Base-by-base conservation (phyloP, 2,113 vertebrate genomes). In the Clarias magur region DNA sequence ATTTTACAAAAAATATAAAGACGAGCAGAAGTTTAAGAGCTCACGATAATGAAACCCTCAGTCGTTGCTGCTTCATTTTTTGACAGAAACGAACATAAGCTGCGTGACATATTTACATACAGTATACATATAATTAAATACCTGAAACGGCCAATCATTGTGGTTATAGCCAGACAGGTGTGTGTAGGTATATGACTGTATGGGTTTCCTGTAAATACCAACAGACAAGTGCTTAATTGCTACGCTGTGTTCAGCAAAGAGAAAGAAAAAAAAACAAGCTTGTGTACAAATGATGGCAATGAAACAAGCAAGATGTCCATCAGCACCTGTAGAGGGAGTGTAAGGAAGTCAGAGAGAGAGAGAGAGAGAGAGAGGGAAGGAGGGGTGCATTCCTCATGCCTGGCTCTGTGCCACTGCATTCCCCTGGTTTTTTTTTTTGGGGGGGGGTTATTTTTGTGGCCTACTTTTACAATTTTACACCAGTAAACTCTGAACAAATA, bases 231-330 rank as follows among this genome's bases (percentile, higher is more conserved):
- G 78, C 16, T 56, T 82, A 89, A 89, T 70, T 89, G 85, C 75
- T 84, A 54, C 59, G 34, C 80, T 88, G 91, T 59, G 83, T 87
- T 79, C 63, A 82, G 88, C 80, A 38, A 38, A 2, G 34, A 38
- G 34, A 38, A 38, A 38, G 34, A 84, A 80, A 87, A 81, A 76
- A 72, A 87, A 56, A 80, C 16, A 38, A 67, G 86, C 67, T 34
- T 38, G 59, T 83, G 85, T 42, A 90, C 90, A 91, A 89, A 87
- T 91, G 90, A 91, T 87, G 83, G 91, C 88, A 90, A 90, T 92
- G 79, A 88, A 87, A 88, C 87, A 57, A 85, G 87, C 88, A 85
- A 83, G 82, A 38, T 73, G 59, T 93, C 92, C 87, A 84, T 92
- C 92, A 91, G 88, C 91, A 92, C 87, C 90, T 92, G 86, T 54